Conservation (phyloP, 2,888 invertebrate species). For the Anodontia alba region DNA sequence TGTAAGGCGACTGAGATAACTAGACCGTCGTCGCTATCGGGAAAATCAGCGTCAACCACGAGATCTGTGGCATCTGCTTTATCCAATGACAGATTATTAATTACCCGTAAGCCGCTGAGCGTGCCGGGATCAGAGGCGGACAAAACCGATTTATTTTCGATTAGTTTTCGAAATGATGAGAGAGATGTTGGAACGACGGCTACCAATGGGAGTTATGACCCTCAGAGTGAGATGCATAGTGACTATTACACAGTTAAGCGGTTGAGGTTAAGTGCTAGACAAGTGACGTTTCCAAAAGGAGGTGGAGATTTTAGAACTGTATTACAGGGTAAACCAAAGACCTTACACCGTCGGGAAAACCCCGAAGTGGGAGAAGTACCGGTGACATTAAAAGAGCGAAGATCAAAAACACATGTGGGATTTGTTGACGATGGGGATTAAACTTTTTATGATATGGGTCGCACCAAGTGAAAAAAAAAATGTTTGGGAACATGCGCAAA, state of each 20-base stretch:
- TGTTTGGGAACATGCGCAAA: too few species aligned
- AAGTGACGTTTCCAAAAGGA: conserved; percentile 56
- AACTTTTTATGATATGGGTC: not conserved
- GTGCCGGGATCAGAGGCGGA: conserved; percentile 30
- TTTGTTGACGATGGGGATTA: conserved; percentile 38
- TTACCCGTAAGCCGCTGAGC: not conserved
- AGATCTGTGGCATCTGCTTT: not conserved
- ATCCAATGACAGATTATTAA: not conserved
- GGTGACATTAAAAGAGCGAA: conserved; percentile 24
- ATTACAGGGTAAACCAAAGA: conserved; percentile 58
- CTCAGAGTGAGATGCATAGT: conserved; percentile 60
- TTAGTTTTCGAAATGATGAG: conserved; percentile 44
- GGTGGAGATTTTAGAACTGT: conserved; percentile 51
- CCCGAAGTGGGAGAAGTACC: conserved; percentile 28
- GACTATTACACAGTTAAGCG: conserved; percentile 68
- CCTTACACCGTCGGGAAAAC: conserved; percentile 51
- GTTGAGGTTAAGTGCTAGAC: conserved; percentile 47
- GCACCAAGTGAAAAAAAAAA: too few species aligned
- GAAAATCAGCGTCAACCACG: conserved; percentile 1
- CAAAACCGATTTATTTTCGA: conserved; percentile 46
- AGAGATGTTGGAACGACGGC: not conserved
- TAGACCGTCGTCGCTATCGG: conserved; percentile 32
- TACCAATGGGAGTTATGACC: conserved; percentile 42
- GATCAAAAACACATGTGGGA: conserved; percentile 58
- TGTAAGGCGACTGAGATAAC: conserved; percentile 40